Percentiles rank a stretch among this genome's conserved stretches.
These are phyloP conservation scores for Spondyliosoma cantharus DNA, from an alignment of 2,797 vertebrate genomes.

Conservation along the genomic window DNA sequence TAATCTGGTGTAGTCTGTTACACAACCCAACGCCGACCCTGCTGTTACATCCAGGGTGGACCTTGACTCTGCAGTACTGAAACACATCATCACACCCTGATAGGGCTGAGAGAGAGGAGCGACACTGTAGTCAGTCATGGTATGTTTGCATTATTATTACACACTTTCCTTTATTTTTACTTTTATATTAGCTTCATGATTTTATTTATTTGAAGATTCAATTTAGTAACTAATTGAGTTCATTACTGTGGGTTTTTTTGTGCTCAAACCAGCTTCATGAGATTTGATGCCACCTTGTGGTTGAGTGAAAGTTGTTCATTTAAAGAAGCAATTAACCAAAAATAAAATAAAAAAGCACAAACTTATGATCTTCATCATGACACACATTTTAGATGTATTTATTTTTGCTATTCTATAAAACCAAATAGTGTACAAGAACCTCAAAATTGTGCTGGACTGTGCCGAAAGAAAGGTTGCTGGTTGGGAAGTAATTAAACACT, in stretches of 20 bases:
- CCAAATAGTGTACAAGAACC: background rate
- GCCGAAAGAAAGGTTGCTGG: too few relatives aligned
- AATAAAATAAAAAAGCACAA: background rate
- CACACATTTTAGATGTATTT: too few relatives aligned
- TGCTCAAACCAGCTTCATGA: background rate
- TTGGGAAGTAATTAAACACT: too few relatives aligned
- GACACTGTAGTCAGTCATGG: slow-evolving; percentile 57
- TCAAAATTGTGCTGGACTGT: background rate
- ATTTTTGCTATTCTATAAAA: too few relatives aligned
- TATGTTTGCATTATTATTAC: slow-evolving; percentile 54
- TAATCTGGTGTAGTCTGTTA: slow-evolving; percentile 46
- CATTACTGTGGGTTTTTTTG: background rate
- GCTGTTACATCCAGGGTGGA: slow-evolving; percentile 30
- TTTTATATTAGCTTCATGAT: background rate
- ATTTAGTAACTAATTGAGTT: background rate
- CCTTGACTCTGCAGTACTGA: slow-evolving; percentile 59
- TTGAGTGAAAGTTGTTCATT: background rate
- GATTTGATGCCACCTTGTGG: slow-evolving; percentile 45
- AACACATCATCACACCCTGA: background rate
- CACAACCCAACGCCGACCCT: slow-evolving; percentile 41
- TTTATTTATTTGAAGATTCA: background rate
- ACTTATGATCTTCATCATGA: too few relatives aligned
- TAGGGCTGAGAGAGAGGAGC: background rate
- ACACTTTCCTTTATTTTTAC: background rate
- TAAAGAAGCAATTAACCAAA: background rate